Percentiles rank a stretch among this genome's conserved stretches.
Evolutionary conservation across 2,113 vertebrate genomes (phyloP).

Genomic region (Cervus canadensis): DNA sequence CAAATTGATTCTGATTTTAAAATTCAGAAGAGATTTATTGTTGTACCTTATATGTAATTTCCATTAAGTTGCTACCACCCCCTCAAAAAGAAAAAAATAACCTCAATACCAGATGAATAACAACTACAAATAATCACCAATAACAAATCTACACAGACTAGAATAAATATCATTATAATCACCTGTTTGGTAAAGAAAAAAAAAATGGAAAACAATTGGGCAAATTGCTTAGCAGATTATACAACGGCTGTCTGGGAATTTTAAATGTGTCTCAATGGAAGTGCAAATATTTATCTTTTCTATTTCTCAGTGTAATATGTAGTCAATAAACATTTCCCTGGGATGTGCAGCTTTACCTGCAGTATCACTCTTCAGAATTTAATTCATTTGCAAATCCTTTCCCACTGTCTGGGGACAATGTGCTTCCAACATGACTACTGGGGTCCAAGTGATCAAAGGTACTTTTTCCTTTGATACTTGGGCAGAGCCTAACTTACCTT

Average conservation of each 20-base stretch:
- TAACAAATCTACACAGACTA: neutral
- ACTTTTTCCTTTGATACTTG: neutral
- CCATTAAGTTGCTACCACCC: neutral
- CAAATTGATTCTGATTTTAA: neutral
- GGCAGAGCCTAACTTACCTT: neutral
- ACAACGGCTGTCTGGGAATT: constrained; percentile 38
- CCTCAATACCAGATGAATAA: constrained; percentile 2
- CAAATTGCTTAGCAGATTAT: constrained; percentile 56
- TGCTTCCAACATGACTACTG: neutral
- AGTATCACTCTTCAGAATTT: neutral
- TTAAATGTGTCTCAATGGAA: constrained; percentile 56
- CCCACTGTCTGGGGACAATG: neutral
- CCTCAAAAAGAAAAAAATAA: neutral
- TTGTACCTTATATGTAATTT: constrained; percentile 13
- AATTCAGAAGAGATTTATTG: neutral
- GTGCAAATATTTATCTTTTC: constrained; percentile 54
- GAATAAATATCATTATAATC: constrained; percentile 41
- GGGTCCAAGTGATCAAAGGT: neutral
- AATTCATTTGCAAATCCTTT: constrained; percentile 34
- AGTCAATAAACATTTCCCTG: constrained; percentile 3
- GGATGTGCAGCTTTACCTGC: neutral
- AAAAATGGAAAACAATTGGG: constrained; percentile 35
- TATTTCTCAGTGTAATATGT: neutral
- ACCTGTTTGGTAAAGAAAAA: neutral
- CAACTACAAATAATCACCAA: neutral